Percentiles rank a stretch among this genome's conserved stretches.
Evolutionary conservation across 2,888 invertebrate species (phyloP).

Genomic region (Pristionchus arcanus): DNA sequence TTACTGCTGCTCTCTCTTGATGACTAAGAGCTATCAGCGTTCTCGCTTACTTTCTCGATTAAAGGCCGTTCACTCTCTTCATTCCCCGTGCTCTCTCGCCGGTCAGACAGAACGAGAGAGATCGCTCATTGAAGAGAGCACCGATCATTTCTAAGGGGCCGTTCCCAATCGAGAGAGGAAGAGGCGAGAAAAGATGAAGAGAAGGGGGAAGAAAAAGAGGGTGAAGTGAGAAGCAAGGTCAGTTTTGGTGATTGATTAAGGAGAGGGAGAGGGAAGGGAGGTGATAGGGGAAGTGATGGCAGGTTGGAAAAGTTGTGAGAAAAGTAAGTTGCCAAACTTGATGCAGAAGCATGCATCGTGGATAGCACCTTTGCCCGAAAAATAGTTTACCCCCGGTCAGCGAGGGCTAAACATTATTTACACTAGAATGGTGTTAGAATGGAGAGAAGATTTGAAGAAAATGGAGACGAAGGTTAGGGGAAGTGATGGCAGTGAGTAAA

Average conservation of each 20-base stretch:
- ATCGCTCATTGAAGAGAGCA: background rate
- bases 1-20: background rate
- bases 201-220: background rate
- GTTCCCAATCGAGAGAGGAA: background rate
- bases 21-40: background rate
- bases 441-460: no score
- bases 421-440: no score
- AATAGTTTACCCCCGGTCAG: no score
- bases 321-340: background rate
- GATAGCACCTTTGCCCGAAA: no score
- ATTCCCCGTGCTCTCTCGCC: background rate
- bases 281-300: background rate
- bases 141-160: background rate
- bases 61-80: background rate
- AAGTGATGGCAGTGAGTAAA: no score
- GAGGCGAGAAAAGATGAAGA: slow-evolving; percentile 23
- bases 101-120: background rate
- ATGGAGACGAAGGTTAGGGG: no score
- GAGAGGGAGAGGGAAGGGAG: background rate
- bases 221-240: slow-evolving; percentile 40
- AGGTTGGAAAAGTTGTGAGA: background rate
- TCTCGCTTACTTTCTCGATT: background rate
- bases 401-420: no score
- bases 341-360: no score
- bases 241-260: slow-evolving; percentile 17